These are phyloP conservation scores for Distichodus sexfasciatus DNA, from an alignment of 2,797 vertebrate species.

Conservation along the genomic window DNA sequence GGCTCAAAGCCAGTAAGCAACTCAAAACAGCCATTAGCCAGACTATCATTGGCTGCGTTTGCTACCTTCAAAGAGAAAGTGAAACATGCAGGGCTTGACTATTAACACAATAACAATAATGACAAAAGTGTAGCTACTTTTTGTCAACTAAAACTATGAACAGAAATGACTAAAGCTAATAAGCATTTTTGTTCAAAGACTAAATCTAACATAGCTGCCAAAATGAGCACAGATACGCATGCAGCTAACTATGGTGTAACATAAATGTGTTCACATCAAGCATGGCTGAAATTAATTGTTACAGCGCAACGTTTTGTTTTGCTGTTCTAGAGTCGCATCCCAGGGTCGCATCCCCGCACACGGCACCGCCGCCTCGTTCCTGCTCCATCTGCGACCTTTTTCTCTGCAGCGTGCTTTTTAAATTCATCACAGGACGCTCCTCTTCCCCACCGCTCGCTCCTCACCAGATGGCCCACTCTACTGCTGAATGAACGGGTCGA, in stretches of 20 bases:
- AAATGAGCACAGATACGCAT: background rate
- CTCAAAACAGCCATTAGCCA: too few relatives aligned
- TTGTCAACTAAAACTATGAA: too few relatives aligned
- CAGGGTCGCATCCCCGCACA: background rate
- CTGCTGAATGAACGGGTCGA: constrained; percentile 23
- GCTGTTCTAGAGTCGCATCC: background rate
- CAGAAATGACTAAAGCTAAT: too few relatives aligned
- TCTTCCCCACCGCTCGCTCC: constrained; percentile 7
- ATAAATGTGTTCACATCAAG: background rate
- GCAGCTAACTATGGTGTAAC: background rate
- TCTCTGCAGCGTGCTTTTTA: constrained; percentile 19
- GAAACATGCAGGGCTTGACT: too few relatives aligned
- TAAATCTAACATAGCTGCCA: too few relatives aligned
- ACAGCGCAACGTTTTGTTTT: background rate
- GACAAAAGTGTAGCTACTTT: too few relatives aligned
- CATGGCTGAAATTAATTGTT: background rate
- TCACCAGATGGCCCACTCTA: constrained; percentile 46
- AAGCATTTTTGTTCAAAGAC: too few relatives aligned
- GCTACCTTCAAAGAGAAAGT: too few relatives aligned
- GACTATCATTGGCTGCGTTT: too few relatives aligned
- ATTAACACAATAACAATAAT: too few relatives aligned
- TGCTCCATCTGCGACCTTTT: constrained; percentile 3
- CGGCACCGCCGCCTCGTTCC: background rate
- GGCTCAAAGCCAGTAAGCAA: too few relatives aligned
- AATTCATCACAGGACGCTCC: constrained; percentile 22